Conservation (phyloP, 2,797 vertebrate species). For the Neosilurus hyrtlii region DNA sequence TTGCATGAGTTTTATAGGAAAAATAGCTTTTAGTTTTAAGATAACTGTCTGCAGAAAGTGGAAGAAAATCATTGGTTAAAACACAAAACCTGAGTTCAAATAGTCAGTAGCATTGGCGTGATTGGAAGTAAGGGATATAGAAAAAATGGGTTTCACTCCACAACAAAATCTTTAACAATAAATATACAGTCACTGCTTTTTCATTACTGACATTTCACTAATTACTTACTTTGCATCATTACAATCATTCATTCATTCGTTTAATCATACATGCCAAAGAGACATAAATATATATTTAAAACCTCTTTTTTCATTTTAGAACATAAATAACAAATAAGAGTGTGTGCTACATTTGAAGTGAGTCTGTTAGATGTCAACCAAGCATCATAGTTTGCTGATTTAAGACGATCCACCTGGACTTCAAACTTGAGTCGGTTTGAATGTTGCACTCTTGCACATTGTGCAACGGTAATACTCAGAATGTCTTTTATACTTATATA, state of each 20-base stretch:
- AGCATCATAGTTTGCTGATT: conserved; percentile 13
- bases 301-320: conserved; percentile 35
- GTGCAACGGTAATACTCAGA: conserved; percentile 32
- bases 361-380: conserved; percentile 30
- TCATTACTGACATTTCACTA: conserved; percentile 34
- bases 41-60: conserved; percentile 50
- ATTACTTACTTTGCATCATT: conserved; percentile 22
- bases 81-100: conserved; percentile 71
- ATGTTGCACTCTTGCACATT: conserved; percentile 46
- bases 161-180: conserved; percentile 34
- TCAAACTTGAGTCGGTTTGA: conserved; percentile 45
- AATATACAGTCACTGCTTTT: conserved; percentile 48
- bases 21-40: too few species aligned
- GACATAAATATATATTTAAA: conserved; percentile 23
- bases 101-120: background rate
- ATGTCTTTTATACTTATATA: conserved; percentile 44
- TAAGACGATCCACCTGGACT: conserved; percentile 18
- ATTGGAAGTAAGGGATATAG: conserved; percentile 55
- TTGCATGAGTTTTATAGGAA: background rate
- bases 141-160: conserved; percentile 34
- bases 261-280: conserved; percentile 45
- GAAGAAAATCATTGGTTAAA: conserved; percentile 33
- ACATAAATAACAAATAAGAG: conserved; percentile 37
- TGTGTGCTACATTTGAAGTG: conserved; percentile 55
- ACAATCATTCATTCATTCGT: conserved; percentile 37